Conservation (phyloP, 2,888 invertebrate genomes). For the Sipha maydis region DNA sequence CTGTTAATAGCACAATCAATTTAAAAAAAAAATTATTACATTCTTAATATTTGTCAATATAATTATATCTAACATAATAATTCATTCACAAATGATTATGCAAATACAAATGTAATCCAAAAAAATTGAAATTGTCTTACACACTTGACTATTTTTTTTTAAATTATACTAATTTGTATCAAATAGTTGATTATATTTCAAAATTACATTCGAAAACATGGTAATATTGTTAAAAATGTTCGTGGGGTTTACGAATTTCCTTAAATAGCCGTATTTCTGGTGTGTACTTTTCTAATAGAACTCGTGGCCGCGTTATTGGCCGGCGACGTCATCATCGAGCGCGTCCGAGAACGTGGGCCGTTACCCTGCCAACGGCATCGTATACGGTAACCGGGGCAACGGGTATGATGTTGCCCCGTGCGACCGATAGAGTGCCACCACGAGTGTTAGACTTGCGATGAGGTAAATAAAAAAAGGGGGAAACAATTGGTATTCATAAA, state of each 20-base stretch:
- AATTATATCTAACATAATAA: not conserved
- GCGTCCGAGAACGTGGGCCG: constrained; percentile 62
- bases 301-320: constrained; percentile 54
- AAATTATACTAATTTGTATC: not conserved
- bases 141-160: not conserved
- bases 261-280: not conserved
- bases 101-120: not conserved
- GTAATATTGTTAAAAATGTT: not conserved
- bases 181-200: not conserved
- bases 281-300: constrained; percentile 22
- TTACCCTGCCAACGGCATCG: constrained; percentile 61
- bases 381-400: constrained; percentile 62
- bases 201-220: not conserved
- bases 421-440: constrained; percentile 53
- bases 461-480: constrained; percentile 23
- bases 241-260: not conserved
- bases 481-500: constrained; percentile 41
- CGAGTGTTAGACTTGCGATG: constrained; percentile 54
- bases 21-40: not conserved
- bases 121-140: not conserved
- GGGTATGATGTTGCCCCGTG: constrained; percentile 59
- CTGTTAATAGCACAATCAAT: not conserved
- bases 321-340: constrained; percentile 59
- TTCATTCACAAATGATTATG: not conserved
- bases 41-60: not conserved